These are phyloP conservation scores for Meloidogyne hapla DNA, from an alignment of 1,140 invertebrate genomes.

Conservation along the genomic window DNA sequence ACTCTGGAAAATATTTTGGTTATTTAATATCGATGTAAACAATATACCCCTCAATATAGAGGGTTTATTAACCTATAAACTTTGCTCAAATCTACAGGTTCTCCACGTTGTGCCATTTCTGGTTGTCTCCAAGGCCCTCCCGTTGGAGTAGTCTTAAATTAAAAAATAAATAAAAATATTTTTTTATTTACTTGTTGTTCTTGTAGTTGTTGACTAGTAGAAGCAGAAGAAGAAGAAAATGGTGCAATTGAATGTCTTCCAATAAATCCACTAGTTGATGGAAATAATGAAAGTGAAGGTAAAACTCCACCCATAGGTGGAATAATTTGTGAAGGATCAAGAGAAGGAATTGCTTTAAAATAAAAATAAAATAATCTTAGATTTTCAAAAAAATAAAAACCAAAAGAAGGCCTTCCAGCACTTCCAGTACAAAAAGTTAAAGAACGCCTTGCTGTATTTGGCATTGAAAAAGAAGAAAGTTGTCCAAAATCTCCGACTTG, in stretches of 20 bases:
- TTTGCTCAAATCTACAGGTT: constrained; percentile 54
- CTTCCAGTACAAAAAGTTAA: constrained; percentile 25
- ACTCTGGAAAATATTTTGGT: constrained; percentile 44
- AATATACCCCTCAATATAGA: too few species aligned
- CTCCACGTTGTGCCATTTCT: constrained; percentile 40
- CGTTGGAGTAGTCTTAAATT: not conserved
- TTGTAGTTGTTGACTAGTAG: constrained; percentile 8
- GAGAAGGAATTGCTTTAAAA: not conserved
- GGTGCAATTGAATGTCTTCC: constrained; percentile 7
- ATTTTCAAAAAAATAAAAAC: constrained; percentile 14
- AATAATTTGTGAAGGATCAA: constrained; percentile 2
- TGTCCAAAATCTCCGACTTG: constrained; percentile 6
- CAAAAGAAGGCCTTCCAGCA: constrained; percentile 10
- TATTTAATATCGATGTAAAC: too few species aligned
- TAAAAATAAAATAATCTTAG: not conserved
- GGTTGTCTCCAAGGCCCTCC: constrained; percentile 7
- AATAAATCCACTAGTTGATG: constrained; percentile 1
- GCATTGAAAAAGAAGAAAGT: constrained; percentile 12
- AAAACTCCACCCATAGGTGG: not conserved
- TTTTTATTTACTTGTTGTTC: not conserved
- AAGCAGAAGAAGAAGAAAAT: not conserved
- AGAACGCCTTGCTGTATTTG: constrained; percentile 2
- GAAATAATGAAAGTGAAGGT: constrained; percentile 1
- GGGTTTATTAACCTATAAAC: constrained; percentile 41
- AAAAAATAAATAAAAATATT: not conserved